These are phyloP conservation scores for Corvus hawaiiensis DNA, from an alignment of 2,113 vertebrate species.

Conservation along the genomic window DNA sequence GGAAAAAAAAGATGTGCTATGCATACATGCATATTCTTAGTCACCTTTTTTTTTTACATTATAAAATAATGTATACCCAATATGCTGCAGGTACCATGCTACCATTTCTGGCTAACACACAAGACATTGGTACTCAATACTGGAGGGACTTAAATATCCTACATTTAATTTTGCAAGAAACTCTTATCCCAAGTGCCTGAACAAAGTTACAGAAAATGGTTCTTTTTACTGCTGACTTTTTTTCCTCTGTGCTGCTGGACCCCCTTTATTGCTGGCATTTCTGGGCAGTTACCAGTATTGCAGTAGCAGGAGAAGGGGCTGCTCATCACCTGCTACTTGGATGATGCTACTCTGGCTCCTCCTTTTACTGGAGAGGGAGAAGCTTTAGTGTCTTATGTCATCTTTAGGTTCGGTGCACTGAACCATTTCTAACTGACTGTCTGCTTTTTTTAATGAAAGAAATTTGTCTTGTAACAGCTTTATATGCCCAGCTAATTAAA, in stretches of 20 bases:
- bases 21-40: not conserved
- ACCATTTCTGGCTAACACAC: accelerated
- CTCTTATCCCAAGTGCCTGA: not conserved
- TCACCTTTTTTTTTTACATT: not conserved
- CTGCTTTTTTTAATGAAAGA: conserved; percentile 48
- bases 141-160: not conserved
- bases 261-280: not conserved
- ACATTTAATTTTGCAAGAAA: not conserved
- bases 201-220: not conserved
- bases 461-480: conserved; percentile 37
- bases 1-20: not conserved
- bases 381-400: not conserved
- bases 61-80: not conserved
- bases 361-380: not conserved
- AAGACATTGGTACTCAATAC: not conserved
- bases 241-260: not conserved
- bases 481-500: conserved; percentile 50
- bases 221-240: not conserved
- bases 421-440: conserved; percentile 2
- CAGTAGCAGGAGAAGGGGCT: not conserved
- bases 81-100: not conserved
- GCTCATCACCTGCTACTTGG: not conserved
- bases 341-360: not conserved
- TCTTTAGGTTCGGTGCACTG: not conserved
- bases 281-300: not conserved